Conservation (phyloP, 2,888 invertebrate genomes). For the Miltochrista miniata region DNA sequence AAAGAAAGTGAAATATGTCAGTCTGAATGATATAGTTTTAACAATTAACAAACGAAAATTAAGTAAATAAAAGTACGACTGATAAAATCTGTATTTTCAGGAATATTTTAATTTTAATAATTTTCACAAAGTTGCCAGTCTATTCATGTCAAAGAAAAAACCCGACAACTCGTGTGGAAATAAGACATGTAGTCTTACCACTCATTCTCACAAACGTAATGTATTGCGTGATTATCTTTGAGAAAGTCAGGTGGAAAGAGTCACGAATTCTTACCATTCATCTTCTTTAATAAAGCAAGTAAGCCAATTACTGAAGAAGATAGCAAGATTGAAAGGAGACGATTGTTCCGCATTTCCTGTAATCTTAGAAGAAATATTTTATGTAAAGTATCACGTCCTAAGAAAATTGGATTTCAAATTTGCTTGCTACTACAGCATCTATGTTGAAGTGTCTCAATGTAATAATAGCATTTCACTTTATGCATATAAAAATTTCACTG, state of each 20-base stretch:
- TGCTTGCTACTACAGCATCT: too few species aligned
- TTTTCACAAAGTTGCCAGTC: slow-evolving; percentile 2
- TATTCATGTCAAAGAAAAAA: slow-evolving; percentile 1
- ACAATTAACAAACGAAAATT: too few species aligned
- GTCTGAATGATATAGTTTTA: too few species aligned
- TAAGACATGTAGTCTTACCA: slow-evolving; percentile 17
- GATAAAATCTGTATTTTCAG: too few species aligned
- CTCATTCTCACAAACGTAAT: slow-evolving; percentile 21
- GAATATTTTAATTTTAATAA: neutral
- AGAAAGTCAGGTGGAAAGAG: slow-evolving; percentile 19
- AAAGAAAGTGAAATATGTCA: too few species aligned
- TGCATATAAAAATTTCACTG: too few species aligned
- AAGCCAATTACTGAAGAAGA: neutral
- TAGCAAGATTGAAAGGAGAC: neutral
- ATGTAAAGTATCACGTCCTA: too few species aligned
- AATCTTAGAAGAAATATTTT: too few species aligned
- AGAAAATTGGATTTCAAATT: too few species aligned
- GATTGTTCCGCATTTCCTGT: neutral
- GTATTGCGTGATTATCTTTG: slow-evolving; percentile 24
- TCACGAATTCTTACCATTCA: slow-evolving; percentile 4
- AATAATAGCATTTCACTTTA: too few species aligned
- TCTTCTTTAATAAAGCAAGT: slow-evolving; percentile 1
- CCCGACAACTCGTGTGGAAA: slow-evolving; percentile 11
- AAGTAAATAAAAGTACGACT: too few species aligned
- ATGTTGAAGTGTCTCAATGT: too few species aligned